Conservation (phyloP, 2,888 invertebrate genomes). For the Chorisops tibialis region DNA sequence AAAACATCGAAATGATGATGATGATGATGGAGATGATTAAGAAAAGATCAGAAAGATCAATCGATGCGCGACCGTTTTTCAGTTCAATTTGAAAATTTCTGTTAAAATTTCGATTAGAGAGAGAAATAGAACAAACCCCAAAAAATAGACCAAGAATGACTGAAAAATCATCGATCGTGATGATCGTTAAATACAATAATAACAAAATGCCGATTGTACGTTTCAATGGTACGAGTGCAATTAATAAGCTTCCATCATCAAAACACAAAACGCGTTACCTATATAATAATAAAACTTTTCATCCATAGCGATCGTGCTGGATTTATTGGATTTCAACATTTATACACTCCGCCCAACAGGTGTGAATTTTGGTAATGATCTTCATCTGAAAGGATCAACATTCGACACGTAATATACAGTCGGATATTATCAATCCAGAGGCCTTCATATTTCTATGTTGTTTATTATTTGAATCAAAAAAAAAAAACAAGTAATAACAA, state of each 20-base stretch:
- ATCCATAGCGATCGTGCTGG: not conserved
- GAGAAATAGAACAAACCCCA: not conserved
- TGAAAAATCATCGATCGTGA: conserved; percentile 11
- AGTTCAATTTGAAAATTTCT: not conserved
- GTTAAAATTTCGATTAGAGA: not conserved
- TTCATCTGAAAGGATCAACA: too few relatives aligned
- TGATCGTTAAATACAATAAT: conserved; percentile 19
- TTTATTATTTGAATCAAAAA: conserved; percentile 3
- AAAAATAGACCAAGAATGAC: conserved; percentile 10
- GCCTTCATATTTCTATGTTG: too few relatives aligned
- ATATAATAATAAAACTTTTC: conserved; percentile 5
- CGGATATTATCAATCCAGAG: too few relatives aligned
- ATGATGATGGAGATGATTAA: conserved; percentile 11
- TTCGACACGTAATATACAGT: too few relatives aligned
- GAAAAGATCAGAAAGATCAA: conserved; percentile 5
- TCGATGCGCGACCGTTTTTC: not conserved
- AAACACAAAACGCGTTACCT: conserved; percentile 12
- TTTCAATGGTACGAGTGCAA: conserved; percentile 16
- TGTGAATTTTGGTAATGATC: conserved; percentile 21
- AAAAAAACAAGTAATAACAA: conserved; percentile 13
- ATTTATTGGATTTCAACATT: too few relatives aligned
- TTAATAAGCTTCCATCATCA: conserved; percentile 25
- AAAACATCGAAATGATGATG: conserved; percentile 22
- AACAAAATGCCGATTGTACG: conserved; percentile 19
- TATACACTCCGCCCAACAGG: conserved; percentile 9